A percentile compares a stretch with the other conserved stretches of the same genome.
These are phyloP conservation scores for Seira sanloemensis DNA, from an alignment of 2,888 invertebrate species.

Conservation along the genomic window DNA sequence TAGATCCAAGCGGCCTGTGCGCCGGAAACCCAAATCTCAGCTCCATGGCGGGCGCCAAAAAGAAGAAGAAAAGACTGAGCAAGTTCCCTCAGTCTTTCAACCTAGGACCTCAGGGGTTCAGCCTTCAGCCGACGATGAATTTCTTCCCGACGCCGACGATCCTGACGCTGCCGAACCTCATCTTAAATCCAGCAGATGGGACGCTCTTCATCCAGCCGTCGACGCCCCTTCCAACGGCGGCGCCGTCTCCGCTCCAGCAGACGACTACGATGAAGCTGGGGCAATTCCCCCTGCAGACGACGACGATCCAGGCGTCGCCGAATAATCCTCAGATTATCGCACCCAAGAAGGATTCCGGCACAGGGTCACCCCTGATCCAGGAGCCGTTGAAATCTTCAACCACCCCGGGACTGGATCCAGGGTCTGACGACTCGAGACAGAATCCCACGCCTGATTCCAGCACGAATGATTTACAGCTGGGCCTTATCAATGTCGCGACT, in stretches of 20 bases:
- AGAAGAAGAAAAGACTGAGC: constrained; percentile 71
- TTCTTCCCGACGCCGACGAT: constrained; percentile 72
- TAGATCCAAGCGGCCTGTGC: constrained; percentile 69
- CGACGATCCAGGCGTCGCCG: constrained; percentile 45
- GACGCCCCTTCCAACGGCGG: constrained; percentile 58
- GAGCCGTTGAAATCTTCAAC: constrained; percentile 50
- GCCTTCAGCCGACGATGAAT: constrained; percentile 72
- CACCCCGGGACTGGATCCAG: constrained; percentile 63
- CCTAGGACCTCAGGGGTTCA: constrained; percentile 71
- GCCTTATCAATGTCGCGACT: constrained; percentile 58
- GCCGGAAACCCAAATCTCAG: constrained; percentile 60
- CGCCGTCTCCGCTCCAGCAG: constrained; percentile 45
- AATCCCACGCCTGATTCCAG: constrained; percentile 73
- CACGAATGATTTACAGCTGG: constrained; percentile 72
- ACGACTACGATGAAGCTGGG: constrained; percentile 65
- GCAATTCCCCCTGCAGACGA: constrained; percentile 66
- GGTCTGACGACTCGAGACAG: constrained; percentile 71
- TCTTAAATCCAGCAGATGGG: constrained; percentile 72
- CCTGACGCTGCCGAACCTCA: constrained; percentile 72
- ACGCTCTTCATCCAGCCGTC: constrained; percentile 72
- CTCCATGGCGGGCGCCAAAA: constrained; percentile 63
- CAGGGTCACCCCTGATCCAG: constrained; percentile 9
- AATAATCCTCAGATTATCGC: constrained; percentile 61
- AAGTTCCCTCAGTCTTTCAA: constrained; percentile 73
- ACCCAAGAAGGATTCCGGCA: constrained; percentile 67